These are phyloP conservation scores for Drosophila testacea DNA, from an alignment of 2,888 invertebrate genomes.

Conservation along the genomic window DNA sequence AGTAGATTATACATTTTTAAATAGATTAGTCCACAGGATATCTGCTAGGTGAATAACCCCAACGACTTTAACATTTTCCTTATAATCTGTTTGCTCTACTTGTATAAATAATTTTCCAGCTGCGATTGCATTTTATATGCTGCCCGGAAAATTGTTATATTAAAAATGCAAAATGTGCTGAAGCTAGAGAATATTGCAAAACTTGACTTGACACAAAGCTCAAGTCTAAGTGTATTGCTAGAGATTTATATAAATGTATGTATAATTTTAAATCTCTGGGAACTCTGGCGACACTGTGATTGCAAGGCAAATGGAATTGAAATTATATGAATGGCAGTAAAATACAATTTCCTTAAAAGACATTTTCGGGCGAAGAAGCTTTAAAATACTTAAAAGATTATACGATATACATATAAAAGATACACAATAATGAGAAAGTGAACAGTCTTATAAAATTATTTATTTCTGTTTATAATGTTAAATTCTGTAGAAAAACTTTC, in stretches of 20 bases:
- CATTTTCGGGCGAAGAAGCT: no score
- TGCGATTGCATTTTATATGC: conserved; percentile 32
- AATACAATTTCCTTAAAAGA: neutral
- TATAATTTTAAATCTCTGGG: neutral
- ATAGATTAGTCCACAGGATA: neutral
- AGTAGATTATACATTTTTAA: neutral
- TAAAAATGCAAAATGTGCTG: conserved; percentile 62
- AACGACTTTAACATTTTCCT: neutral
- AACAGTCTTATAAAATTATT: no score
- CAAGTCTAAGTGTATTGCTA: conserved; percentile 4
- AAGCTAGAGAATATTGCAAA: conserved; percentile 24
- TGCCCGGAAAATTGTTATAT: conserved; percentile 55
- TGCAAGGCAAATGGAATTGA: neutral
- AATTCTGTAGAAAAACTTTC: no score
- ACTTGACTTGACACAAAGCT: conserved; percentile 11
- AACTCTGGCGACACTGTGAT: neutral
- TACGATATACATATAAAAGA: no score
- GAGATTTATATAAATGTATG: neutral
- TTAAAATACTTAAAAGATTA: no score
- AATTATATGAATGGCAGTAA: neutral
- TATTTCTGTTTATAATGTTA: no score
- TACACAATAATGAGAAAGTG: no score
- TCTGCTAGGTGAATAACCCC: neutral
- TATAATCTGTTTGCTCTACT: conserved; percentile 37
- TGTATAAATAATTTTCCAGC: conserved; percentile 36